These are phyloP conservation scores for Macrotis lagotis DNA, from an alignment of 2,113 vertebrate species.

Conservation along the genomic window DNA sequence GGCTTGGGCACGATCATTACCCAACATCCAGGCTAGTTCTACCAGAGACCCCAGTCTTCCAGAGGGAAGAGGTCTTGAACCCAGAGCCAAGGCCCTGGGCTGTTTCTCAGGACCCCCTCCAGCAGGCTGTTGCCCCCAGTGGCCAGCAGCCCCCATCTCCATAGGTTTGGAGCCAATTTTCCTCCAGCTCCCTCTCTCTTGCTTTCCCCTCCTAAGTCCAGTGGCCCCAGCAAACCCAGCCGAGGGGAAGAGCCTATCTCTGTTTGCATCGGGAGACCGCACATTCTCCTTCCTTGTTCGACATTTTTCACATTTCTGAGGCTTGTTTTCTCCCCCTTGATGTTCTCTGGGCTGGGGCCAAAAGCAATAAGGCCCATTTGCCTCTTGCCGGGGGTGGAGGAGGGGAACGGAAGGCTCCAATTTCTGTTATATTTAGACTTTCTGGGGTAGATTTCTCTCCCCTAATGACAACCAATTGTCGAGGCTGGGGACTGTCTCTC, in stretches of 20 bases:
- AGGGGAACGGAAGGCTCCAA: slow-evolving; percentile 3
- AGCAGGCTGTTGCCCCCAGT: too few species aligned
- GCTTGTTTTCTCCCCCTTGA: slow-evolving; percentile 64
- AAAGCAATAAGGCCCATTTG: slow-evolving; percentile 65
- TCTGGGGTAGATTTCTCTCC: slow-evolving; percentile 73
- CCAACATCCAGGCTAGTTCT: too few species aligned
- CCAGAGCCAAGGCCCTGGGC: too few species aligned
- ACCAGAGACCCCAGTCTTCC: too few species aligned
- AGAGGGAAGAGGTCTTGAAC: too few species aligned
- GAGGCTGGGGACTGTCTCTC: slow-evolving; percentile 51
- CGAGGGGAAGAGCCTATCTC: background rate
- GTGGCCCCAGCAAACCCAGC: background rate
- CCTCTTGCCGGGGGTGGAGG: background rate
- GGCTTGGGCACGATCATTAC: too few species aligned
- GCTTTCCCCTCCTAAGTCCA: background rate
- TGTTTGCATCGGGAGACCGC: background rate
- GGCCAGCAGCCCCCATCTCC: accelerated
- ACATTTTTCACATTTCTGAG: slow-evolving; percentile 74
- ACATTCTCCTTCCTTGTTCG: slow-evolving; percentile 50
- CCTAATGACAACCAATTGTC: slow-evolving; percentile 58
- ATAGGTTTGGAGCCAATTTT: accelerated
- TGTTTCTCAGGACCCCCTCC: background rate
- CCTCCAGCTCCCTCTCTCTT: background rate
- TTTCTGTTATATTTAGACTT: slow-evolving; percentile 66
- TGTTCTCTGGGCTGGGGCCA: slow-evolving; percentile 67